Evolutionary conservation across 1,140 invertebrate species (phyloP), one percentile per base, ranked within the genome.

Genomic region (Ceratina japonica): DNA sequence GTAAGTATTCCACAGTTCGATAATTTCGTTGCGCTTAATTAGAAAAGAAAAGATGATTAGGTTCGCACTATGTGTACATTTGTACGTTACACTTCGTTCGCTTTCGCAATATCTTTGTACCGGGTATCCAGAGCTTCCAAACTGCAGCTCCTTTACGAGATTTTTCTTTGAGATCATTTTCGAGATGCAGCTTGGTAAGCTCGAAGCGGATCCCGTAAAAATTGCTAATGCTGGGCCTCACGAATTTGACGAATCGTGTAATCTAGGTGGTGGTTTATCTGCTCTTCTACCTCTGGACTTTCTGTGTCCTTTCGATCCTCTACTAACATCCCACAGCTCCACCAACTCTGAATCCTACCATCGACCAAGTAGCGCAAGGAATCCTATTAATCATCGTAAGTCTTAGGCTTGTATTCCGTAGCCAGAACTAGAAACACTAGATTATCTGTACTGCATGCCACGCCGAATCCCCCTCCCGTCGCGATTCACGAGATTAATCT

Each of bases 251-350:
- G 79, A 82, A 81, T 69, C 79, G 37, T 79, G 85, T 70, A 81
- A 85, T 88, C 83, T 88, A 92, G 91, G 91, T 92, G 83, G 91
- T 89, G 91, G 91, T 85, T 91, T 92, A 75, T 92, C 91, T 79
- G 91, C 91, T 87, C 92, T 92, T 89, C 88, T 92, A 87, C 90
- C 92, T 84, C 73, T 92, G 90, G 92, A 92, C 84, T 90, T 92
- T 82, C 86, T 92, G 82, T 92, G 89, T 86, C 92, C 92, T 63
- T 92, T 92, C 79, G 92, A 92, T 89, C 91, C 92, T 87, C 86
- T 92, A 89, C 87, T 92, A 90, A 91, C 89, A 89, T 89, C 91
- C 81, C 90, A 92, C 86, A 92, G 88, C 89, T 91, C 91, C 87
- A 89, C 87, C 87, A 90, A 91, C 86, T 92, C 90, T 80, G 91